These are phyloP conservation scores for Apodemia mormo DNA, from an alignment of 2,888 invertebrate species.

Conservation along the genomic window DNA sequence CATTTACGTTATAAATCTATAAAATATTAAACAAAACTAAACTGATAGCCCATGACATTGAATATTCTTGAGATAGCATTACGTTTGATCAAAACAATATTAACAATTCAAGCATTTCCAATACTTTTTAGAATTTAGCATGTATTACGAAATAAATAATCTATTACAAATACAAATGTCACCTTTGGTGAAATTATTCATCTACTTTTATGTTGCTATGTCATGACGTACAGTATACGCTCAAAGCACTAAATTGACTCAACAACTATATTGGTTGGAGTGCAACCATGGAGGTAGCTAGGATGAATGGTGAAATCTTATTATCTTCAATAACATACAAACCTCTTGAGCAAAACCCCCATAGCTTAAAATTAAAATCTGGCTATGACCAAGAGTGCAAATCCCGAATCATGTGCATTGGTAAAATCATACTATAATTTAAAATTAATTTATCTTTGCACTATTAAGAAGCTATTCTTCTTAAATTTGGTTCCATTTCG, in stretches of 20 bases:
- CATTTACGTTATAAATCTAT: slow-evolving; percentile 47
- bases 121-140: slow-evolving; percentile 18
- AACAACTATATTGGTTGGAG: slow-evolving; percentile 41
- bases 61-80: slow-evolving; percentile 32
- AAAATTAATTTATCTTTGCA: slow-evolving; percentile 29
- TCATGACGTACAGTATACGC: slow-evolving; percentile 57
- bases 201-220: slow-evolving; percentile 74
- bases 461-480: slow-evolving; percentile 54
- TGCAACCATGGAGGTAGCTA: not conserved
- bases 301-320: not conserved
- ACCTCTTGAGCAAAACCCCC: not conserved
- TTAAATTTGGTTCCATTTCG: slow-evolving; percentile 46
- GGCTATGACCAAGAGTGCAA: slow-evolving; percentile 14
- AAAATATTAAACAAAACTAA: slow-evolving; percentile 37
- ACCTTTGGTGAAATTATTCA: slow-evolving; percentile 69
- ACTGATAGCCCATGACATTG: slow-evolving; percentile 65
- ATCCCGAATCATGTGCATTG: slow-evolving; percentile 11
- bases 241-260: slow-evolving; percentile 47
- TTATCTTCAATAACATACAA: not conserved
- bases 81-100: slow-evolving; percentile 21
- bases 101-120: slow-evolving; percentile 5
- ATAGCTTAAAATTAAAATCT: not conserved
- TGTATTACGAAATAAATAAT: slow-evolving; percentile 19
- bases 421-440: slow-evolving; percentile 25
- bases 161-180: slow-evolving; percentile 40